Conservation (phyloP, 2,113 vertebrate genomes). For the Callopanchax toddi region DNA sequence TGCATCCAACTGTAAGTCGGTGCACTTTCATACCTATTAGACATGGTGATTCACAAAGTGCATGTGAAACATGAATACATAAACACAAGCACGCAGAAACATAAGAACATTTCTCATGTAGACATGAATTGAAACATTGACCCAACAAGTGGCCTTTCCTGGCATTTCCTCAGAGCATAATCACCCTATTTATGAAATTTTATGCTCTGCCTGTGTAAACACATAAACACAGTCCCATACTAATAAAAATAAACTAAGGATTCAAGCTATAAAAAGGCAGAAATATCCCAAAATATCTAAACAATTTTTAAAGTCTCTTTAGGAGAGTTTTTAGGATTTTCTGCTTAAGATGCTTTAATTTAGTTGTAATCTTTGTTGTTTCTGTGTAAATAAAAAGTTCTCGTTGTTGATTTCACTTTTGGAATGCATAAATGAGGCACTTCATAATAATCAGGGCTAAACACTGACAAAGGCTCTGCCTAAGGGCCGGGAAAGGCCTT, state of each 20-base stretch:
- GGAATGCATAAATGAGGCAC: conserved; percentile 26
- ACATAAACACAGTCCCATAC: conserved; percentile 24
- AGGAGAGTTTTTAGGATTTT: too few species aligned
- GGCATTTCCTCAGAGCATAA: conserved; percentile 1
- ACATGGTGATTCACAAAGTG: background rate
- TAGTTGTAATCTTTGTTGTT: background rate
- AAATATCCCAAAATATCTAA: too few species aligned
- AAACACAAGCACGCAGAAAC: background rate
- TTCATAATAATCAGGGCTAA: conserved; percentile 27
- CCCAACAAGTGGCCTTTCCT: conserved; percentile 20
- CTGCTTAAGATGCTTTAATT: too few species aligned
- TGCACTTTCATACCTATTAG: background rate
- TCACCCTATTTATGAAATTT: background rate
- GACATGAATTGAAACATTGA: conserved; percentile 28
- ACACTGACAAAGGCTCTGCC: conserved; percentile 23
- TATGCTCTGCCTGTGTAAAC: background rate
- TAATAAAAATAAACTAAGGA: background rate
- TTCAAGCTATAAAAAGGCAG: conserved; percentile 28
- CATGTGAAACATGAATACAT: background rate
- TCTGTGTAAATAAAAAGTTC: conserved; percentile 29
- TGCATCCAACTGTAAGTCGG: too few species aligned
- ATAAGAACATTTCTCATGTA: background rate
- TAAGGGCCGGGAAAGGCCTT: background rate
- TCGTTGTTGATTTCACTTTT: conserved; percentile 40
- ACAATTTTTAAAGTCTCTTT: too few species aligned